phyloP scores from a whole-genome alignment of 2,888 invertebrate genomes.

The Tribolium freemani region DNA sequence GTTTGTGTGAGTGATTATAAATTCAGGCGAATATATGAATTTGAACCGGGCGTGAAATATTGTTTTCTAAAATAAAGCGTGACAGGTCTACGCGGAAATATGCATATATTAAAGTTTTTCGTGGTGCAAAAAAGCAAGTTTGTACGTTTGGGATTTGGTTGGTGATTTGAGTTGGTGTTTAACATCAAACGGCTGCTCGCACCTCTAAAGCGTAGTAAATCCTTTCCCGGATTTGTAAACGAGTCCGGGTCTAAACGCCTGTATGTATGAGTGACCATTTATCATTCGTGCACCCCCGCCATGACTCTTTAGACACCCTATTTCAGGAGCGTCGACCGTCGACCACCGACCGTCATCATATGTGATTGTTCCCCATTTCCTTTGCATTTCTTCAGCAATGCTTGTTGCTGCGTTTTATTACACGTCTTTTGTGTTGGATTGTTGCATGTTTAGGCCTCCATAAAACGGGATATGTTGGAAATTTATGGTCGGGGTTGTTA shows the following conservation, averaged over 20 bases:
- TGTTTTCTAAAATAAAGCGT: constrained; percentile 45
- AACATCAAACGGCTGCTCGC: constrained; percentile 63
- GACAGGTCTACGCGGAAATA: constrained; percentile 52
- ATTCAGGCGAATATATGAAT: constrained; percentile 32
- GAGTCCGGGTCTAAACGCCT: constrained; percentile 66
- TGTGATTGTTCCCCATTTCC: constrained; percentile 43
- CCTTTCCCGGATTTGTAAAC: constrained; percentile 68
- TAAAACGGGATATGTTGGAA: constrained; percentile 36
- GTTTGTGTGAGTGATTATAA: constrained; percentile 11
- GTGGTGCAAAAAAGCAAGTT: constrained; percentile 51
- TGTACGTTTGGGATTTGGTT: constrained; percentile 57
- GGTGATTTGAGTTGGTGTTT: constrained; percentile 56
- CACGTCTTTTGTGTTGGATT: constrained; percentile 45
- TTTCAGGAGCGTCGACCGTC: constrained; percentile 39
- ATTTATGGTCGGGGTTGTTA: constrained; percentile 37
- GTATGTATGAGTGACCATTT: constrained; percentile 69
- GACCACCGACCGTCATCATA: constrained; percentile 45
- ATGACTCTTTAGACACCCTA: constrained; percentile 40
- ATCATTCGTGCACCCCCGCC: constrained; percentile 65
- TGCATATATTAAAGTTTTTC: constrained; percentile 55
- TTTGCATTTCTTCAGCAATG: constrained; percentile 43
- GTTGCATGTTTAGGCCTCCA: constrained; percentile 38
- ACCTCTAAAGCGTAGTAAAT: constrained; percentile 66
- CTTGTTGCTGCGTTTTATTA: constrained; percentile 50
- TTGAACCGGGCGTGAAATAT: constrained; percentile 34